These are phyloP conservation scores for Flexamia atlantica DNA, from an alignment of 2,888 invertebrate species.

Conservation along the genomic window DNA sequence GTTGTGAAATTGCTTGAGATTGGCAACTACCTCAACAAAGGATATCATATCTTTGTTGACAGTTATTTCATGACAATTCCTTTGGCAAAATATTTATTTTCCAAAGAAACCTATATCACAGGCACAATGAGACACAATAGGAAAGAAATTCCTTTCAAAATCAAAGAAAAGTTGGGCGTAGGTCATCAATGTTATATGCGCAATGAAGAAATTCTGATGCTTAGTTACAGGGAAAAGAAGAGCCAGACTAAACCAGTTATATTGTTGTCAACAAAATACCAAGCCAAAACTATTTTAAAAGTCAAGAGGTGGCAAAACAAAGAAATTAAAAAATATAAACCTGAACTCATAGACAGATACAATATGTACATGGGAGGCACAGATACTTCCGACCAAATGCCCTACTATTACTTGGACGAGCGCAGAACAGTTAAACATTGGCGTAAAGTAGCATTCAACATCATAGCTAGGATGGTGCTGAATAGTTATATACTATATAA, in stretches of 20 bases:
- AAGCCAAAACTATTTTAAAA: neutral
- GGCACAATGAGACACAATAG: slow-evolving; percentile 1
- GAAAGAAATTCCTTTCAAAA: neutral
- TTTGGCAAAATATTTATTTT: neutral
- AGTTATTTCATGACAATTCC: neutral
- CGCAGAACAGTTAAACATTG: no score
- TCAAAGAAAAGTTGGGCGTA: neutral
- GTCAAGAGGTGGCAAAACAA: no score
- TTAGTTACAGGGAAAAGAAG: slow-evolving; percentile 14
- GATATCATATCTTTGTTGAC: neutral
- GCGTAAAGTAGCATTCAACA: no score
- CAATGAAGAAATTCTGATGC: neutral
- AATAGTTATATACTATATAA: no score
- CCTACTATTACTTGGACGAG: no score
- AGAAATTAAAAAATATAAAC: no score
- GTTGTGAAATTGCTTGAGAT: neutral
- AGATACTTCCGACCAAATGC: no score
- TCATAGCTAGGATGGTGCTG: no score
- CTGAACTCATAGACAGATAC: no score
- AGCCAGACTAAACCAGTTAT: neutral
- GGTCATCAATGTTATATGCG: neutral
- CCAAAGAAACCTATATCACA: neutral
- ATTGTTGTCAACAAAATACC: neutral
- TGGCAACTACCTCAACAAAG: neutral
- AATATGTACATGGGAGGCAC: no score